These are phyloP conservation scores for Bolborhynchus lineola DNA, from an alignment of 2,113 vertebrate species.

Conservation along the genomic window DNA sequence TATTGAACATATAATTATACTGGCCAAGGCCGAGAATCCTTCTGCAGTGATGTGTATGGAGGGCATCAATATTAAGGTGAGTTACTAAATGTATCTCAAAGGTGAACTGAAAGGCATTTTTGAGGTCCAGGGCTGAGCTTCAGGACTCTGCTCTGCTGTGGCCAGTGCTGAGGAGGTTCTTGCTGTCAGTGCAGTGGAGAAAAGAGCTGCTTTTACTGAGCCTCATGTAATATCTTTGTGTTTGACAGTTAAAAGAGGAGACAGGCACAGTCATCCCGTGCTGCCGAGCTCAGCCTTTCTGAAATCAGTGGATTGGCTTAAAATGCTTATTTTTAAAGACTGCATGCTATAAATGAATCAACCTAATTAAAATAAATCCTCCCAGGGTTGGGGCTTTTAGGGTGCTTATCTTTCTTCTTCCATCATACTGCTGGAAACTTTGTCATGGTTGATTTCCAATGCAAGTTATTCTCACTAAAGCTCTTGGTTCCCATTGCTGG, in stretches of 20 bases:
- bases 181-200: background rate
- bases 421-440: background rate
- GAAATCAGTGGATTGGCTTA: background rate
- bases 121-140: background rate
- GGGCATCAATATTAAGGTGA: conserved; percentile 57
- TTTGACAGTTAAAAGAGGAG: background rate
- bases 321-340: background rate
- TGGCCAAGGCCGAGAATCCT: conserved; percentile 26
- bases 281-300: background rate
- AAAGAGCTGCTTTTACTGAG: background rate
- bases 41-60: background rate
- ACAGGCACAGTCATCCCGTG: fast-evolving
- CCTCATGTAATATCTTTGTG: background rate
- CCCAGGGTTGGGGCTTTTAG: background rate
- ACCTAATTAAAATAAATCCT: background rate
- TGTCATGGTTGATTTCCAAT: background rate
- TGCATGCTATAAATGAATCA: background rate
- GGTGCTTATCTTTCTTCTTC: background rate
- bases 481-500: background rate
- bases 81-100: conserved; percentile 62
- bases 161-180: background rate
- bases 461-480: background rate
- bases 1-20: conserved; percentile 61
- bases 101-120: conserved; percentile 53
- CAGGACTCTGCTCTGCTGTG: fast-evolving